Evolutionary conservation across 2,888 invertebrate species (phyloP), one percentile per base, ranked within the genome.

Genomic region (Elmis aenea): DNA sequence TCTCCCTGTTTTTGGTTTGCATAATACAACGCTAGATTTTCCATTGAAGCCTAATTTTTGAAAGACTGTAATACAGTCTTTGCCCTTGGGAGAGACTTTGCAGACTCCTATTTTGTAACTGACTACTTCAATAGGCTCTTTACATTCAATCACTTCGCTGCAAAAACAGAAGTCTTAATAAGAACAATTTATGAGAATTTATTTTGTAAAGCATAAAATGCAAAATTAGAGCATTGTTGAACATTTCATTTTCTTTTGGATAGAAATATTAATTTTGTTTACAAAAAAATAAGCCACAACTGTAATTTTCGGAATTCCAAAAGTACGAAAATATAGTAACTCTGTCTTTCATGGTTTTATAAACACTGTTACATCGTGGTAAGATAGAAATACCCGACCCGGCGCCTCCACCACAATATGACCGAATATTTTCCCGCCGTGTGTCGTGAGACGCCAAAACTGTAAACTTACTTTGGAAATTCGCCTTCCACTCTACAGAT

Each of bases 41-140:
- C 84, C 83, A 68, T 95, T 91, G 71, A 76, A 92, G 15, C 89
- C 89, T 32, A 97, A 70, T 59, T 88, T 81, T 66, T 89, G 83
- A 75, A 97, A 99, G 46, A 83, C 81, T 1, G 96, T 97, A 5
- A 81, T 79, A 61, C 94, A 92, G 58, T 88, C 86, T 66, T 96
- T 97, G 44, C 97, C 97, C 52, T 86, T 87, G 1, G 85, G 80
- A 1, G 90, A 87, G 12, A 95, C 92, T 64, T 92, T 91, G 70
- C 92, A 95, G 6, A 99, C 88, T 3, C 96, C 96, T 55, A 97
- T 90, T 71, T 94, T 94, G 71, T 91, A 89, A 66, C 91, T 90
- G 33, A 96, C 86, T 14, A 90, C 88, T 66, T 91, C 92, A 53
- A 97, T 88, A 11, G 96, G 85, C 64, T 94, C 88, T 46, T 78